Conservation (phyloP, 2,888 invertebrate species). For the Hermodice carunculata region DNA sequence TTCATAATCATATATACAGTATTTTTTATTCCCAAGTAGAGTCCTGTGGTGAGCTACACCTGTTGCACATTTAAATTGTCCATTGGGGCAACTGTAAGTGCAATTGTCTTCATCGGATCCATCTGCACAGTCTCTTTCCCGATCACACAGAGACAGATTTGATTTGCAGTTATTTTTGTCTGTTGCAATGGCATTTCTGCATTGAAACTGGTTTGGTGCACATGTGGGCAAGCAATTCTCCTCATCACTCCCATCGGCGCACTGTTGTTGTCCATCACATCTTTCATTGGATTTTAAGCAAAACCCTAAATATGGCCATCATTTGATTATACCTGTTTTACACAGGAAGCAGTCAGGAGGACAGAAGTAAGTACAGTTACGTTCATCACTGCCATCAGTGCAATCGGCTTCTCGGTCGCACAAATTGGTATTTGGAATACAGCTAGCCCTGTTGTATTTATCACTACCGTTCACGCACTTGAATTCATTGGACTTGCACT, state of each 20-base stretch:
- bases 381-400: slow-evolving; percentile 35
- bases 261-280: slow-evolving; percentile 22
- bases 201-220: slow-evolving; percentile 14
- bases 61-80: too few relatives aligned
- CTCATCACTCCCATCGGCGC: slow-evolving; percentile 28
- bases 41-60: too few relatives aligned
- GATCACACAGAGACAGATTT: too few relatives aligned
- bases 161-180: slow-evolving; percentile 10
- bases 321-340: background rate
- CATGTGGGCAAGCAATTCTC: slow-evolving; percentile 19
- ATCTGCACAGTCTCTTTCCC: too few relatives aligned
- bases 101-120: too few relatives aligned
- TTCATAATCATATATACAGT: slow-evolving; percentile 7
- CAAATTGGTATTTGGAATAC: slow-evolving; percentile 16
- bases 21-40: too few relatives aligned
- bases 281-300: slow-evolving; percentile 4
- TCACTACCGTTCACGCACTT: slow-evolving; percentile 31
- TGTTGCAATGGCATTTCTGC: slow-evolving; percentile 6
- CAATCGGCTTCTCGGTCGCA: slow-evolving; percentile 36
- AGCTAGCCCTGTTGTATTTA: slow-evolving; percentile 18
- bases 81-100: too few relatives aligned
- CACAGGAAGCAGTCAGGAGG: background rate
- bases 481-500: slow-evolving; percentile 29
- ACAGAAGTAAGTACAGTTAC: slow-evolving; percentile 6
- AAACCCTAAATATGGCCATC: slow-evolving; percentile 8